Conservation (phyloP, 2,797 vertebrate genomes). For the Eulemur mongoz region DNA sequence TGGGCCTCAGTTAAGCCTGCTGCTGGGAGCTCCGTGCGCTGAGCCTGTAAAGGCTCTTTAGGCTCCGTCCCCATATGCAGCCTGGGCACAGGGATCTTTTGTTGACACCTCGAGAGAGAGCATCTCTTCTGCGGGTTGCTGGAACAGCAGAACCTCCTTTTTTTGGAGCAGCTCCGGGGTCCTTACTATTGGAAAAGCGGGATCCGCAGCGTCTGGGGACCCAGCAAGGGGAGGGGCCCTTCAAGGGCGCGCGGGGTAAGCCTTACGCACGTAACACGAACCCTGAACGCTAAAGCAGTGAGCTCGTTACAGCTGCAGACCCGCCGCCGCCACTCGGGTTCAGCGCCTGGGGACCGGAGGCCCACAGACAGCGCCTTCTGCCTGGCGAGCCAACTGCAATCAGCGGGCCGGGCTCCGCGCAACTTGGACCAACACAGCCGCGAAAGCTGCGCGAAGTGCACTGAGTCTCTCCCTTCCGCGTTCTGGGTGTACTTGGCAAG, state of each 20-base stretch:
- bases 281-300: background rate
- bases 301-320: background rate
- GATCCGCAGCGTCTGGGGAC: no score
- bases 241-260: background rate
- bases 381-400: background rate
- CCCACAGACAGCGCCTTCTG: background rate
- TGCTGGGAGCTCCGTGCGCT: background rate
- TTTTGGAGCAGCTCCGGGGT: background rate
- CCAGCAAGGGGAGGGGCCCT: background rate
- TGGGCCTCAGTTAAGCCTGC: background rate
- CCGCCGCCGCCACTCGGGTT: background rate
- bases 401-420: background rate
- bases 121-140: background rate
- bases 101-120: background rate
- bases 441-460: background rate
- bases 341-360: background rate
- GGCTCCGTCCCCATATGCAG: background rate
- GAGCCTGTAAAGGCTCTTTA: background rate
- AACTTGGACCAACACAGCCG: background rate
- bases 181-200: background rate
- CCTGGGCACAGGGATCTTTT: background rate
- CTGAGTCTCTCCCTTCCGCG: background rate
- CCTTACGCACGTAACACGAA: fast-evolving
- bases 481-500: background rate
- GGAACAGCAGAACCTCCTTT: background rate